These are phyloP conservation scores for Threskiornis aethiopicus DNA, from an alignment of 2,797 vertebrate species.

Conservation along the genomic window DNA sequence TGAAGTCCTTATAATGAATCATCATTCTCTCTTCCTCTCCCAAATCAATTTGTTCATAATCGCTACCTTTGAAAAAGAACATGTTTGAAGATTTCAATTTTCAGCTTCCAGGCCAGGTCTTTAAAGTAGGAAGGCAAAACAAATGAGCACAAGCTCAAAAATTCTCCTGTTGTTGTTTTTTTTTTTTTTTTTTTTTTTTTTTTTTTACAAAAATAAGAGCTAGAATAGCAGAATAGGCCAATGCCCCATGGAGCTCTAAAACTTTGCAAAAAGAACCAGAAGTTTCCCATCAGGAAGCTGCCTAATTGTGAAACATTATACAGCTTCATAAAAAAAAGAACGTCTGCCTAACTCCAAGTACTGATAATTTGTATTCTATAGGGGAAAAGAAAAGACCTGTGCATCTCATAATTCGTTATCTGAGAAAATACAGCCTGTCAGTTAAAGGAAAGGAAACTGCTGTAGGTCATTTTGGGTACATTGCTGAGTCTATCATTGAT, in stretches of 20 bases:
- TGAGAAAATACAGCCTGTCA: background rate
- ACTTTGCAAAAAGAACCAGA: background rate
- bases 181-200: rapidly evolving
- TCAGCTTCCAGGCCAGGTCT: background rate
- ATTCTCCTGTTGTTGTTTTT: rapidly evolving
- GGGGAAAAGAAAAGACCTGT: background rate
- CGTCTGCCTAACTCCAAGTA: background rate
- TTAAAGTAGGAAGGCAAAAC: background rate
- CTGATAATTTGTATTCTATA: background rate
- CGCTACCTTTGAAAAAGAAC: background rate
- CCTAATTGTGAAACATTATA: background rate
- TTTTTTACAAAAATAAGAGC: background rate
- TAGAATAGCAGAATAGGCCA: background rate
- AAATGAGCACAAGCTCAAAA: background rate
- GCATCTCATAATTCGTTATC: background rate
- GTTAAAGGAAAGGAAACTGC: background rate
- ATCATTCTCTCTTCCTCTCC: background rate
- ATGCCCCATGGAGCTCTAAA: background rate
- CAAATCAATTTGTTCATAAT: slow-evolving; percentile 25
- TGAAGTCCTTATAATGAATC: background rate
- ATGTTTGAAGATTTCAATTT: background rate
- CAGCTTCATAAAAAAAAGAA: background rate
- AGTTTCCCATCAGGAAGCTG: background rate
- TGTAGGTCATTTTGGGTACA: background rate
- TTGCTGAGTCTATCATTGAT: background rate